These are phyloP conservation scores for Caenorhabditis sp. DNA, from an alignment of 2,888 invertebrate genomes.

Conservation along the genomic window DNA sequence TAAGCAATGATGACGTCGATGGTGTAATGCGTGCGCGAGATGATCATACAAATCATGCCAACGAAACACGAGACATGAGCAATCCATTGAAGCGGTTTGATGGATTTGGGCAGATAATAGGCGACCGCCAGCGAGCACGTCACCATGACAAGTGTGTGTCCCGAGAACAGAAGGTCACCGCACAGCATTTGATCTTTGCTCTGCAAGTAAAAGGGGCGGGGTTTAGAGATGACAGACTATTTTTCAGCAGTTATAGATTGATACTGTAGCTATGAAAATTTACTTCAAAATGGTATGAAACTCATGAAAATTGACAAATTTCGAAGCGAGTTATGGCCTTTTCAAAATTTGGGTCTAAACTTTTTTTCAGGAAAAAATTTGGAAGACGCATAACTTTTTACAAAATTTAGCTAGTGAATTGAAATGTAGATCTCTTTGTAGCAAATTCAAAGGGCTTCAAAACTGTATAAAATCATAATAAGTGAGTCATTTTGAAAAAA, in stretches of 20 bases:
- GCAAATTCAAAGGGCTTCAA: neutral
- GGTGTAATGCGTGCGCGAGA: constrained; percentile 78
- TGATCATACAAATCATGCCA: constrained; percentile 76
- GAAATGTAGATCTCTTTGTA: neutral
- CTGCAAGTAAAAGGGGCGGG: constrained; percentile 45
- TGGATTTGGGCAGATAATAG: constrained; percentile 72
- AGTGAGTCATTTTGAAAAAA: constrained; percentile 1
- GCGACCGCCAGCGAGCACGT: constrained; percentile 73
- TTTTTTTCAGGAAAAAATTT: neutral
- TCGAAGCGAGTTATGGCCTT: too few species aligned
- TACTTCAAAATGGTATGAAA: neutral
- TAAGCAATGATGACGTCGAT: constrained; percentile 78
- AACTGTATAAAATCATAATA: too few species aligned
- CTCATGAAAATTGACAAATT: neutral
- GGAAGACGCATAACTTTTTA: neutral
- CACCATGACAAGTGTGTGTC: constrained; percentile 78
- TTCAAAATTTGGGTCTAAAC: too few species aligned
- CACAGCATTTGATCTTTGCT: constrained; percentile 74
- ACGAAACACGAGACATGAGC: constrained; percentile 56
- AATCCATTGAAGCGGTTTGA: constrained; percentile 66
- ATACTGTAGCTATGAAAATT: too few species aligned
- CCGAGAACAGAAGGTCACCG: constrained; percentile 78
- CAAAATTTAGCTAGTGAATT: neutral
- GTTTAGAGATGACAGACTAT: too few species aligned
- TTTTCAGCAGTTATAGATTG: too few species aligned